Base-by-base conservation (phyloP, 2,888 invertebrate species). In the Lydus trimaculatus region DNA sequence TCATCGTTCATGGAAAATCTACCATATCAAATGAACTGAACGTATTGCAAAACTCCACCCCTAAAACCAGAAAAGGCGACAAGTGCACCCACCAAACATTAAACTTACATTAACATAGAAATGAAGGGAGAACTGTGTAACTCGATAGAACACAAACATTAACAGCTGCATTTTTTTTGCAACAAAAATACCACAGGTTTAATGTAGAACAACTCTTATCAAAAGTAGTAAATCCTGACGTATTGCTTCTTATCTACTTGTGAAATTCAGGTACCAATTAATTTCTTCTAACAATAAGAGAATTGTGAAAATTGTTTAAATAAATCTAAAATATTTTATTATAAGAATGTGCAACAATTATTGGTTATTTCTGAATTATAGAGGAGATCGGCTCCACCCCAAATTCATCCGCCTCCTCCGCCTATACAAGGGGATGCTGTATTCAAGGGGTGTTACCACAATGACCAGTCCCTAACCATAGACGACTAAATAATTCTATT, bases 71-170 rank as follows among this genome's bases (percentile, higher is more conserved):
- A 72, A 70, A 73, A 72, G 67, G 71, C 71, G 78, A 82, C 82
- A 83, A 83, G 82, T 82, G 83, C 79, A 78, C 76, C 23, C 78
- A 75, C 75, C 75, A 73, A 71, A 74, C 81, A 83, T 83, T 82
- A 83, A 83, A 81, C 79, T 77, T 76, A 78, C 79, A 83, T 83
- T 84, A 84, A 81, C 81, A 79, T 79, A 76, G 79, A 77, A 83
- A 83, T 82, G 83, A 82, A 76, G 80, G 80, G 75, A 76, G 78
- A 78, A 79, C 79, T 77, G 76, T 80, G 83, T 78, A 83, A 84
- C 80, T 79, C 82, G 82, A 84, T 83, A 78, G 72, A 66, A 39
- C 70, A 72, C 74, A 78, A 79, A 78, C 78, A 80, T 73, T 79
- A 76, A 77, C 76, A 64, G 67, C 68, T 65, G 69, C 69, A 69